phyloP scores from a whole-genome alignment of 2,888 invertebrate species.

The Spodoptera littoralis region DNA sequence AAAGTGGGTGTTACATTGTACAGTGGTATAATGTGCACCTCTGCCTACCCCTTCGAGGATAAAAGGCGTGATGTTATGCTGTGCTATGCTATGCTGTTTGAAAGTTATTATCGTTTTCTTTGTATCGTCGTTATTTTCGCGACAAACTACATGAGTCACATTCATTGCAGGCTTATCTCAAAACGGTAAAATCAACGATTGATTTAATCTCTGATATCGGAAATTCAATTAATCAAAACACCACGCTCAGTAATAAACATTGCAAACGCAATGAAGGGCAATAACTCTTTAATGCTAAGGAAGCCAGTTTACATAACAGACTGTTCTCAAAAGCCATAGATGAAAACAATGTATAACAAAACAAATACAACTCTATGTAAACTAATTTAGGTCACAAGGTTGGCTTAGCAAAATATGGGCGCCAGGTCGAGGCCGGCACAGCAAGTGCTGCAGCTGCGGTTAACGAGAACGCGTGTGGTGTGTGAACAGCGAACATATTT shows the following conservation, averaged over 20 bases:
- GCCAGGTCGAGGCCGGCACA: conserved; percentile 51
- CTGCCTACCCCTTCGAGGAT: too few relatives aligned
- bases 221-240: conserved; percentile 34
- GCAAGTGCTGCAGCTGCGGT: conserved; percentile 48
- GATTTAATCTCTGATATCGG: conserved; percentile 19
- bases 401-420: conserved; percentile 60
- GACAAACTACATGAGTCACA: not conserved
- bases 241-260: conserved; percentile 22
- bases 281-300: conserved; percentile 27
- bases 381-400: conserved; percentile 70
- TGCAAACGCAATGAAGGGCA: conserved; percentile 21
- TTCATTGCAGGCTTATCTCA: not conserved
- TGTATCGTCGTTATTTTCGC: not conserved
- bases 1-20: too few relatives aligned
- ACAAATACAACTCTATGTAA: conserved; percentile 51
- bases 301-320: conserved; percentile 46
- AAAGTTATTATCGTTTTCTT: not conserved
- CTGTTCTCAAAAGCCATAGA: conserved; percentile 40
- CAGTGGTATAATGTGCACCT: too few relatives aligned
- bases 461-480: conserved; percentile 34
- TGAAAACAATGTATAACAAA: conserved; percentile 51
- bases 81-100: too few relatives aligned
- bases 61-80: too few relatives aligned
- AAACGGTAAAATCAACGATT: conserved; percentile 9
- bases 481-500: conserved; percentile 37